Conservation (phyloP, 2,888 invertebrate species). For the Blastobasis adustella region DNA sequence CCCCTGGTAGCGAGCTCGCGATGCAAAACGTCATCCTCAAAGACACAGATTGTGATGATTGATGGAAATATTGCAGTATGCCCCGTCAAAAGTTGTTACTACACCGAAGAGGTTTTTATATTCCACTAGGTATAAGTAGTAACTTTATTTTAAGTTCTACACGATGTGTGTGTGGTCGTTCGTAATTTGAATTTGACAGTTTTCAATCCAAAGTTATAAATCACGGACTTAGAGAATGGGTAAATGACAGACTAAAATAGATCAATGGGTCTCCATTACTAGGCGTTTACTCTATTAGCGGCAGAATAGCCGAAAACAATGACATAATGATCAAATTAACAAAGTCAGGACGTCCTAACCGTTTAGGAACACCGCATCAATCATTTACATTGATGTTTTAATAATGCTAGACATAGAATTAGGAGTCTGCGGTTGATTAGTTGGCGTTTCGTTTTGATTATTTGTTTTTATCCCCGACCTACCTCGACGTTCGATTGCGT, state of each 20-base stretch:
- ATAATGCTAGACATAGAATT: constrained; percentile 28
- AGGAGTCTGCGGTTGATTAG: constrained; percentile 23
- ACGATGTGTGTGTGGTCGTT: no score
- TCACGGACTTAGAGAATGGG: no score
- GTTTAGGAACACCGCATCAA: constrained; percentile 29
- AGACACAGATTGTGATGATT: no score
- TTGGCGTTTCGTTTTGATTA: constrained; percentile 30
- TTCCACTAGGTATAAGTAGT: no score
- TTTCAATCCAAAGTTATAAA: no score
- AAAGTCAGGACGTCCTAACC: constrained; percentile 26
- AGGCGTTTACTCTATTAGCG: constrained; percentile 29
- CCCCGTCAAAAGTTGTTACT: no score
- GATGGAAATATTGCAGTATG: no score
- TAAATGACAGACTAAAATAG: no score
- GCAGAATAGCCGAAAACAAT: constrained; percentile 34
- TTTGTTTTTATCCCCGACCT: constrained; percentile 59
- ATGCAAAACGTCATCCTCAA: no score
- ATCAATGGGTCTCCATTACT: constrained; percentile 14
- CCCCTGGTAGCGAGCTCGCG: constrained; percentile 32
- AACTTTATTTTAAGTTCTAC: no score
- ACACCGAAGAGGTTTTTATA: no score
- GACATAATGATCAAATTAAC: constrained; percentile 21
- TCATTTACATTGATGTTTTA: constrained; percentile 33
- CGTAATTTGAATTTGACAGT: no score
- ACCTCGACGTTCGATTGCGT: constrained; percentile 52